Evolutionary conservation across 2,888 invertebrate species (phyloP), one percentile per base, ranked within the genome.

Genomic region (Cabera pusaria): DNA sequence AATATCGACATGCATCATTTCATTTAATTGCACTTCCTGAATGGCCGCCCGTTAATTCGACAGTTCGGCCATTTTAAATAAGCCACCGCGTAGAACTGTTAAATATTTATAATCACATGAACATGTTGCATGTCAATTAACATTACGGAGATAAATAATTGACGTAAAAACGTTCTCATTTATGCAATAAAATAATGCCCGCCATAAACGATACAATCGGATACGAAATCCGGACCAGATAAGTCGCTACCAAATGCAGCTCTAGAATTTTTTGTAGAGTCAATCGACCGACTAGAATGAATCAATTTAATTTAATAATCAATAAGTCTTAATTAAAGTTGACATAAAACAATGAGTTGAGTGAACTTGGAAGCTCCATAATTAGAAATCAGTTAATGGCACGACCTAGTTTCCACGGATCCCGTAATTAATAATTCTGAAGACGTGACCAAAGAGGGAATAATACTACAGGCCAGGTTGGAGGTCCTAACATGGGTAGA

Each of bases 1-100:
- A 81, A 81, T 83, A 82, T 81, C 74, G 85, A 78, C 85, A 87
- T 73, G 87, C 83, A 81, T 82, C 86, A 84, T 84, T 87, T 74
- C 70, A 74, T 84, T 78, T 86, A 80, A 85, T 83, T 83, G 75
- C 78, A 79, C 80, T 84, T 82, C 82, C 84, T 79, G 70, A 72
- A 74, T 72, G 63, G 55, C 51, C 58, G 55, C 59, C 62, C 52
- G 52, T 51, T 56, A 64, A 66, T 74, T 71, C 59, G 44, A 56
- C 60, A 57, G 63, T 63, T 58, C 37, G 52, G 48, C 47, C 46
- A 53, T 59, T 56, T 49, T 55, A 49, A 52, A 43, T 42, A 24
- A 34, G n/a, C 24, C 18, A 42, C 34, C 41, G 47, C 45, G 53
- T 56, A 53, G 52, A 47, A 55, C 68, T 66, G 60, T 63, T 75